phyloP scores from a whole-genome alignment of 64 coral and sea anemone species.

The Cladopsammia gracilis region DNA sequence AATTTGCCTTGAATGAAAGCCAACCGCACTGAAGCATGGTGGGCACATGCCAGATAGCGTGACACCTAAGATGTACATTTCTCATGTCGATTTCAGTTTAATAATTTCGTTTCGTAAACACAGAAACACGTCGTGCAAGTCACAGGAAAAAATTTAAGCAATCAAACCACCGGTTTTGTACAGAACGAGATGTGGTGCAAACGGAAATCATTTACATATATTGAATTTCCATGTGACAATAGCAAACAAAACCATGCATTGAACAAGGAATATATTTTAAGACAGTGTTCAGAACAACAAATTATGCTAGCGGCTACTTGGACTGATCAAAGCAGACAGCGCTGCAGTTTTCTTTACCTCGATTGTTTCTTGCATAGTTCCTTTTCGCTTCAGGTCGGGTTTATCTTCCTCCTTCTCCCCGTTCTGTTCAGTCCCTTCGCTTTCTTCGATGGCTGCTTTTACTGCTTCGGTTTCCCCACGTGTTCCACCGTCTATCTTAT shows the following conservation, averaged over 20 bases:
- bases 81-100: background rate
- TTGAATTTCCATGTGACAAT: constrained; percentile 43
- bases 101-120: background rate
- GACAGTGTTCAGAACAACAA: background rate
- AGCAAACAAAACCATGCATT: background rate
- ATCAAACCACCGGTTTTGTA: background rate
- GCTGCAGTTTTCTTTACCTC: constrained; percentile 65
- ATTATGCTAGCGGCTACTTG: background rate
- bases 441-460: constrained; percentile 90
- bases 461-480: constrained; percentile 93
- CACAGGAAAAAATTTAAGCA: background rate
- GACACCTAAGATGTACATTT: constrained; percentile 9
- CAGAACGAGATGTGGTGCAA: background rate
- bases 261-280: background rate
- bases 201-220: constrained; percentile 19
- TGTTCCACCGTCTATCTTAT: constrained; percentile 77
- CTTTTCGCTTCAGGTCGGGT: constrained; percentile 92
- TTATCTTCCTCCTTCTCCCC: constrained; percentile 85
- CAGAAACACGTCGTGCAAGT: background rate
- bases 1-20: background rate
- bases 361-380: constrained; percentile 88
- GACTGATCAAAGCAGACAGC: background rate
- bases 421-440: constrained; percentile 76
- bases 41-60: constrained; percentile 32
- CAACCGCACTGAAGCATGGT: background rate